These are phyloP conservation scores for Eledona agricola DNA, from an alignment of 2,888 invertebrate species.

Conservation along the genomic window DNA sequence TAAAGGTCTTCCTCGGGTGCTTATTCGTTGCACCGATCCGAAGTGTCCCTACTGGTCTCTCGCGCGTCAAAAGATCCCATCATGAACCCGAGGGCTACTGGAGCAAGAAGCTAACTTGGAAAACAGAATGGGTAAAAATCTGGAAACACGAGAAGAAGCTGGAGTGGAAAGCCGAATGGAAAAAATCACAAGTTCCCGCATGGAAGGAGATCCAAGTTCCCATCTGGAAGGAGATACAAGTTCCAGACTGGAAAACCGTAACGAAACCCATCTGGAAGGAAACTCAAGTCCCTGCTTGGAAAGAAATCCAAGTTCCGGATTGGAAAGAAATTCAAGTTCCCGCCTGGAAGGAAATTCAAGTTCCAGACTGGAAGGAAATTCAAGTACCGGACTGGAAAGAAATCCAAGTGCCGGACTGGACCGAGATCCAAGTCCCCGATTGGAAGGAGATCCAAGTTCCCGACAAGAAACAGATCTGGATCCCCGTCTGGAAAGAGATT, in stretches of 20 bases:
- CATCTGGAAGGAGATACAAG: conserved; percentile 75
- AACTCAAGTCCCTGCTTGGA: conserved; percentile 80
- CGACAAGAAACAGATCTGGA: conserved; percentile 75
- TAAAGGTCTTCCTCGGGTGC: conserved; percentile 70
- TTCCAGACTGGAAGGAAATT: conserved; percentile 75
- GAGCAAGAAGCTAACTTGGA: conserved; percentile 86
- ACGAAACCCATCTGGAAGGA: conserved; percentile 82
- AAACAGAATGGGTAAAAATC: conserved; percentile 80
- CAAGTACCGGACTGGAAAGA: conserved; percentile 73
- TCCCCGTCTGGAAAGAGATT: conserved; percentile 72
- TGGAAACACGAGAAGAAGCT: conserved; percentile 81
- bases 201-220: conserved; percentile 77
- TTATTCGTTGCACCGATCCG: conserved; percentile 64
- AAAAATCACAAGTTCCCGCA: conserved; percentile 75
- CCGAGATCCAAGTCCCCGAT: conserved; percentile 67
- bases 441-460: conserved; percentile 79
- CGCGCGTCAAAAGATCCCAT: conserved; percentile 68
- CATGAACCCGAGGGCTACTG: conserved; percentile 75
- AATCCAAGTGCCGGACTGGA: conserved; percentile 72
- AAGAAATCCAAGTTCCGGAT: conserved; percentile 76
- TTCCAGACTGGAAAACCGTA: conserved; percentile 79
- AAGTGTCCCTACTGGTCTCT: conserved; percentile 60
- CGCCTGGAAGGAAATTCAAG: conserved; percentile 75
- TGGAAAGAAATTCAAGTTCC: conserved; percentile 77
- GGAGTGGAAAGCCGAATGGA: conserved; percentile 77